Base-by-base conservation (phyloP, 2,797 vertebrate genomes). In the Sardinella longiceps region DNA sequence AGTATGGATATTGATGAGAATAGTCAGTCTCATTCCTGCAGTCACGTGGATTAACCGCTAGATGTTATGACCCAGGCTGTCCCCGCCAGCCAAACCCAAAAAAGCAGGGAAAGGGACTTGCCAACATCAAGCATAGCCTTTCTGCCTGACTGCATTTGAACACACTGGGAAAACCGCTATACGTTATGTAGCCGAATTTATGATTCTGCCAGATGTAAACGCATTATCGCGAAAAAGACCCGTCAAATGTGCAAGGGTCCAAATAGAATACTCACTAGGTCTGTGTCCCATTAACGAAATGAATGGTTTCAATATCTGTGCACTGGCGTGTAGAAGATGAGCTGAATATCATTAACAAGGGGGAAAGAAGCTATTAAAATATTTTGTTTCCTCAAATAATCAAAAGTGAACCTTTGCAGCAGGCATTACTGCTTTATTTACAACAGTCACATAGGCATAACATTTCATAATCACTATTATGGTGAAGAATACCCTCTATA, bases 291-390 rank as follows among this genome's bases (percentile, higher is more conserved):
- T 97, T 96, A 96, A 93, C 92, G 93, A 94, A 98, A 97, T 94
- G 94, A 96, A 97, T 96, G 94, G 94, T 96, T 97, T 97, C 95
- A 96, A 96, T 98, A 97, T 96, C 92, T 95, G 95, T 91, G 95
- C 96, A 97, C 96, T 96, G 95, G 93, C 95, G 96, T 96, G 95
- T 97, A 97, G 92, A 96, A 95, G 96, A 96, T 88, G 93, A 96
- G 96, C 94, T 89, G 92, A 93, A 94, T 94, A 95, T 98, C 95
- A 96, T 97, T 97, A 97, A 97, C 94, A 94, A 94, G 93, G 94
- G 94, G 58, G 58, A 94, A 87, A 93, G 93, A 95, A 89, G 86
- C 93, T 96, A 96, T 97, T 97, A 96, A 96, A 96, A 94, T 91
- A 90, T 94, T 96, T 94, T 92, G 91, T 94, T 96, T 91, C 94